phyloP scores from a whole-genome alignment of 1,140 invertebrate genomes.

The Battus philenor region DNA sequence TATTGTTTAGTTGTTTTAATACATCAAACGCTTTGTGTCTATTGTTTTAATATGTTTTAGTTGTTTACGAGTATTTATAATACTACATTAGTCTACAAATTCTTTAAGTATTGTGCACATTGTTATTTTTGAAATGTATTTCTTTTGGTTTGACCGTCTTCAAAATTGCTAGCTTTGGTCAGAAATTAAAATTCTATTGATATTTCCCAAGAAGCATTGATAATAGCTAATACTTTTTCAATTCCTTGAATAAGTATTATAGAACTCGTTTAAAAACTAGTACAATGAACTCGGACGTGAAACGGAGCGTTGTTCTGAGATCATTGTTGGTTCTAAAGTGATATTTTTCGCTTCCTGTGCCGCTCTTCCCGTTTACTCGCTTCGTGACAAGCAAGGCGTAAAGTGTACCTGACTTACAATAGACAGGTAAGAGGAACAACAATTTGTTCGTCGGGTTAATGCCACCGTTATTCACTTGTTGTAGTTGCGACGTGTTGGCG shows the following conservation, averaged over 20 bases:
- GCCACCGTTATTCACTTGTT: slow-evolving; percentile 53
- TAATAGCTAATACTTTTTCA: slow-evolving; percentile 4
- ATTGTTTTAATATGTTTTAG: too few relatives aligned
- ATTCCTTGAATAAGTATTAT: slow-evolving; percentile 14
- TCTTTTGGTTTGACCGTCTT: too few relatives aligned
- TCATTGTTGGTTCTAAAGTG: slow-evolving; percentile 32
- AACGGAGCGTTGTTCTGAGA: slow-evolving; percentile 39
- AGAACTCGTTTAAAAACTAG: slow-evolving; percentile 14
- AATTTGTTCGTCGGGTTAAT: slow-evolving; percentile 39
- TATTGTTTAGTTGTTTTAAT: too few relatives aligned
- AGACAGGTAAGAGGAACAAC: slow-evolving; percentile 43
- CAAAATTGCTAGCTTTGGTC: too few relatives aligned
- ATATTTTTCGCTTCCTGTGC: slow-evolving; percentile 54
- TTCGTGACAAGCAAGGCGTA: slow-evolving; percentile 28
- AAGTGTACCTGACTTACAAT: slow-evolving; percentile 55
- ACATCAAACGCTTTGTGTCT: too few relatives aligned
- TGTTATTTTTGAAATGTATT: too few relatives aligned
- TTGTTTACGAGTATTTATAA: too few relatives aligned
- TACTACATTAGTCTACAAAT: too few relatives aligned
- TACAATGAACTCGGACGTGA: slow-evolving; percentile 29
- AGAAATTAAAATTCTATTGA: slow-evolving; percentile 2
- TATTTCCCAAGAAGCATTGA: slow-evolving; percentile 9
- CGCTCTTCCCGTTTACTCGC: slow-evolving; percentile 41
- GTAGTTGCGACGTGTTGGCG: slow-evolving; percentile 52
- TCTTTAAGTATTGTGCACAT: too few relatives aligned